Conservation (phyloP, 2,797 vertebrate genomes). For the Podarcis lilfordi region DNA sequence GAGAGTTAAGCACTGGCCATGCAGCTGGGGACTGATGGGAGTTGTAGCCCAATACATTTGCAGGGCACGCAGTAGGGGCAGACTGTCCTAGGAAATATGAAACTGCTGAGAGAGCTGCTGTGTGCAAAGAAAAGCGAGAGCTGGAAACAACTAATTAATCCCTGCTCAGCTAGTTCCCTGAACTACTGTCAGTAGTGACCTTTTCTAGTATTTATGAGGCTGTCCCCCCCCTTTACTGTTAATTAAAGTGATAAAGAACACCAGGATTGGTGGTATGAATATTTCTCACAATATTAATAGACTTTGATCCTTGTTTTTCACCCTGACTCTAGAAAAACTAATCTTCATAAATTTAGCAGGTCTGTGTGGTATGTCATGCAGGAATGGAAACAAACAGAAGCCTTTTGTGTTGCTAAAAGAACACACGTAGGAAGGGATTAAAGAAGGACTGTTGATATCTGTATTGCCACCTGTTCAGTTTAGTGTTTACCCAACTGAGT, state of each 20-base stretch:
- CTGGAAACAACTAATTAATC: conserved; percentile 41
- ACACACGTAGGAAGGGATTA: not conserved
- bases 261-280: not conserved
- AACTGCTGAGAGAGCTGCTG: conserved; percentile 12
- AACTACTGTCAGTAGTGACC: conserved; percentile 17
- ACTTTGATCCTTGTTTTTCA: conserved; percentile 11
- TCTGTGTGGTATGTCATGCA: not conserved
- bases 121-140: conserved; percentile 10
- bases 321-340: not conserved
- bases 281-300: not conserved
- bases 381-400: not conserved
- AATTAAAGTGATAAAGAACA: conserved; percentile 23
- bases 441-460: conserved; percentile 15
- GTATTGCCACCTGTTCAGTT: conserved; percentile 20
- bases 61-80: too few species aligned
- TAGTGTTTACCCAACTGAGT: conserved; percentile 31
- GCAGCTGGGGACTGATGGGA: too few species aligned
- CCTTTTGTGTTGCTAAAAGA: not conserved
- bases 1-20: too few species aligned
- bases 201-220: conserved; percentile 39
- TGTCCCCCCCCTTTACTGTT: conserved; percentile 37
- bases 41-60: too few species aligned
- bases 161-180: conserved; percentile 2
- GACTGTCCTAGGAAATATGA: conserved; percentile 6
- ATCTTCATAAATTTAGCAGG: conserved; percentile 16